Base-by-base conservation (phyloP, 2,888 invertebrate species). In the Dasypolia templi region DNA sequence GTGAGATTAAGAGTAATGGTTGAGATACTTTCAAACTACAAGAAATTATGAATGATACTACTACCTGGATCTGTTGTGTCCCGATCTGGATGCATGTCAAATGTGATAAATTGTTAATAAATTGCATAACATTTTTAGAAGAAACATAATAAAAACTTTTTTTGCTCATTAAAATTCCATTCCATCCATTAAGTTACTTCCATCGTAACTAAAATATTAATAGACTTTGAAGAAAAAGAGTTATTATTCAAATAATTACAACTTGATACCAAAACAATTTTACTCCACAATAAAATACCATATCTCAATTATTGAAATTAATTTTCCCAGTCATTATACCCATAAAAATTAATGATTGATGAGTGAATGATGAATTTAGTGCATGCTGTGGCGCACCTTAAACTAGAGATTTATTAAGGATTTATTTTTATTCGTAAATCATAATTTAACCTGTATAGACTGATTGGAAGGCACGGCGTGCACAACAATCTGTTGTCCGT, bases 401-500 rank as follows among this genome's bases (percentile, higher is more conserved):
- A n/a, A n/a, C n/a, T n/a, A n/a, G n/a, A n/a, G n/a, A n/a, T n/a
- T n/a, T n/a, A n/a, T n/a, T n/a, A n/a, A n/a, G n/a, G n/a, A n/a
- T n/a, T n/a, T n/a, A n/a, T n/a, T n/a, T n/a, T n/a, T n/a, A n/a
- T n/a, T n/a, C n/a, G n/a, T n/a, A n/a, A n/a, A 59, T 49, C 7
- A 42, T 26, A 56, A 35, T 29, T 14, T 81, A n/a, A 97, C 97
- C 95, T 97, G 97, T 85, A 98, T 97, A 19, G 97, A 89, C 75
- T 96, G 97, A 53, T 95, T 94, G 29, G 97, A 96, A 0, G 97
- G 97, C 83, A 98, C 96, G 0, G 97, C 93, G 87, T 98, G 98
- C 0, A 98, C 97, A 89, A 98, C 97, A 56, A 98, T 97, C 90
- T 97, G 98, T 90, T 98, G 97, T 0, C 97, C 97, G 73, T 97